Conservation (phyloP, 2,797 vertebrate species). For the Premnoplex brunnescens region DNA sequence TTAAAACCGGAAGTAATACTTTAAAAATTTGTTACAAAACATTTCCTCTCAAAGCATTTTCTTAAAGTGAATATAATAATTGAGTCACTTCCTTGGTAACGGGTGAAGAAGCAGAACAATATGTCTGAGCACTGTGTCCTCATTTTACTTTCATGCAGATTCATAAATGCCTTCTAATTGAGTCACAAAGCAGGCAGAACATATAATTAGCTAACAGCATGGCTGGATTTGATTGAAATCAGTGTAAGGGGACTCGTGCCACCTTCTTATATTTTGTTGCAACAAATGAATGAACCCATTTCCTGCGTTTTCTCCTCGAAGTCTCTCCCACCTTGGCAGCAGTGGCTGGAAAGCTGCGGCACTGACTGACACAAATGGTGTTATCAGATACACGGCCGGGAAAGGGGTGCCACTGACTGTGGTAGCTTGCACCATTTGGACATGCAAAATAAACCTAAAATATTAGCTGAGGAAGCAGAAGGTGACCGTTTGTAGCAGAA, state of each 20-base stretch:
- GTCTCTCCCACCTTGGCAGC: constrained; percentile 2
- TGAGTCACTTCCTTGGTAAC: constrained; percentile 33
- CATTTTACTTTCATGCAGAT: constrained; percentile 39
- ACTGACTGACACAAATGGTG: background rate
- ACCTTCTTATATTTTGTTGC: background rate
- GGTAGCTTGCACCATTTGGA: background rate
- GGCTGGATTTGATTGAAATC: constrained; percentile 11
- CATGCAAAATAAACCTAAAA: constrained; percentile 40
- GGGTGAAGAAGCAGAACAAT: constrained; percentile 42
- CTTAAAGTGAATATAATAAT: constrained; percentile 6
- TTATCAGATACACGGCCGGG: background rate
- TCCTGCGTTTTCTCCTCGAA: constrained; percentile 18
- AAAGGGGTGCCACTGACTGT: constrained; percentile 3
- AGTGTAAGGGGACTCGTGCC: background rate
- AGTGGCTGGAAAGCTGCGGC: background rate
- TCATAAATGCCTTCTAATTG: constrained; percentile 39
- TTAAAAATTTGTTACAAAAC: background rate
- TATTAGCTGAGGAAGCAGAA: constrained; percentile 46
- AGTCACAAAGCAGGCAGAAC: constrained; percentile 34
- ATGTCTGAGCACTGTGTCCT: background rate
- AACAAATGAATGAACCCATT: background rate
- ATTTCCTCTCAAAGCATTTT: constrained; percentile 17
- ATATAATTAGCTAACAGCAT: background rate
- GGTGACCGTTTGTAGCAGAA: constrained; percentile 35
- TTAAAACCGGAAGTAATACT: background rate